A percentile compares a stretch with the other conserved stretches of the same genome.
Evolutionary conservation across 2,113 vertebrate genomes (phyloP).

Genomic region (Pyxicephalus adspersus): DNA sequence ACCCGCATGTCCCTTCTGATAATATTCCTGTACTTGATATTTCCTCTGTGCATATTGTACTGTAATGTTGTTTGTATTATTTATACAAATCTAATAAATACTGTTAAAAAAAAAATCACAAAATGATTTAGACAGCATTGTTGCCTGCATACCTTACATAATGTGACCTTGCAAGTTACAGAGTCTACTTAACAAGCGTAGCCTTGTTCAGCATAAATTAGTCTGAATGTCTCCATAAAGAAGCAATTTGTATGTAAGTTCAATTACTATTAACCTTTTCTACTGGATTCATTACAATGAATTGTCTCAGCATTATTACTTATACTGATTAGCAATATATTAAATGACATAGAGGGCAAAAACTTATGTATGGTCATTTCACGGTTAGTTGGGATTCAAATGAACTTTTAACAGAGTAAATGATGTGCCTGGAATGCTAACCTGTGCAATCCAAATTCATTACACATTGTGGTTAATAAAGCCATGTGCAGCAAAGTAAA

Average conservation of each 20-base stretch:
- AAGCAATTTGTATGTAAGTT: background rate
- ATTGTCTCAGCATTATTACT: constrained; percentile 3
- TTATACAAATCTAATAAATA: no score
- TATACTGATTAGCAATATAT: constrained; percentile 12
- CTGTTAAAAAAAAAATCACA: no score
- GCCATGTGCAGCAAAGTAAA: no score
- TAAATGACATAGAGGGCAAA: constrained; percentile 3
- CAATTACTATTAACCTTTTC: background rate
- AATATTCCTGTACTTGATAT: no score
- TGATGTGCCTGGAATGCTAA: background rate
- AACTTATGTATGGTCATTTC: background rate
- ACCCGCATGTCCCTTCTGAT: no score
- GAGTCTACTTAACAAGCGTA: background rate
- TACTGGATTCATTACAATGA: background rate
- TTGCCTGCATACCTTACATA: no score
- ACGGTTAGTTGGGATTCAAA: constrained; percentile 8
- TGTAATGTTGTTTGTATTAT: no score
- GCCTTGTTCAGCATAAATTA: background rate
- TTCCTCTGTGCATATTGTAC: no score
- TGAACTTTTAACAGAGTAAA: background rate
- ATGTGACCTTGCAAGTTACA: background rate
- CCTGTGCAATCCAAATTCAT: no score
- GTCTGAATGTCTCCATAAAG: background rate
- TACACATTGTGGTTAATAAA: no score
- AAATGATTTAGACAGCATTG: no score